These are phyloP conservation scores for Nasonia giraulti DNA, from an alignment of 1,140 invertebrate genomes.

Conservation along the genomic window DNA sequence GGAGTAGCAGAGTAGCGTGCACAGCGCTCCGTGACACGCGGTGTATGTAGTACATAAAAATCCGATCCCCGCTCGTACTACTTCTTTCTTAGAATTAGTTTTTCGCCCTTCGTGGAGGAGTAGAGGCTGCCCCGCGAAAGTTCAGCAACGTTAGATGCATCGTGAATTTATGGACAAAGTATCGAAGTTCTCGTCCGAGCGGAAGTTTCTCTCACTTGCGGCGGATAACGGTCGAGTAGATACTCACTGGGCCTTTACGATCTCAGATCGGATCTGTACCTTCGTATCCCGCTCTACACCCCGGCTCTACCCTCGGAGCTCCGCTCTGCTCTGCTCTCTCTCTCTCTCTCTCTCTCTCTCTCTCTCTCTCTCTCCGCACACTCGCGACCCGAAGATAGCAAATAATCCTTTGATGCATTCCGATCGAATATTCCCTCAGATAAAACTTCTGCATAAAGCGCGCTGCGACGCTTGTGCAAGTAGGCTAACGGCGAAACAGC, in stretches of 20 bases:
- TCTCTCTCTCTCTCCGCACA: neutral
- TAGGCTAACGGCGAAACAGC: neutral
- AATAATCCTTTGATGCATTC: conserved; percentile 41
- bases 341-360: neutral
- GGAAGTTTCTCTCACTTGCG: conserved; percentile 48
- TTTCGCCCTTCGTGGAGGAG: conserved; percentile 19
- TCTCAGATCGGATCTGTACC: conserved; percentile 1
- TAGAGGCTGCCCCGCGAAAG: conserved; percentile 14
- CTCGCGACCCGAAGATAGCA: conserved; percentile 29
- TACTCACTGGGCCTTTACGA: conserved; percentile 49
- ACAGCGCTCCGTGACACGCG: too few species aligned
- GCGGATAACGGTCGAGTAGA: conserved; percentile 48
- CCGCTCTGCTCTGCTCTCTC: neutral
- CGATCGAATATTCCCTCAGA: conserved; percentile 19
- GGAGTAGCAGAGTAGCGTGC: too few species aligned
- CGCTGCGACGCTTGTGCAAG: too few species aligned
- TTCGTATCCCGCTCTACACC: conserved; percentile 2
- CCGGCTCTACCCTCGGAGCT: neutral
- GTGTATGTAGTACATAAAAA: conserved; percentile 22
- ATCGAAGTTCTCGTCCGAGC: conserved; percentile 46
- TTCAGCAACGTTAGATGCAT: conserved; percentile 45
- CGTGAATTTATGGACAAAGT: conserved; percentile 51
- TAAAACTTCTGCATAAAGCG: too few species aligned
- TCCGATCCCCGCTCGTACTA: conserved; percentile 21
- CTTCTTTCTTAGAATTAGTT: conserved; percentile 49